Evolutionary conservation across 2,888 invertebrate species (phyloP).

Genomic region (Sisyra terminalis): DNA sequence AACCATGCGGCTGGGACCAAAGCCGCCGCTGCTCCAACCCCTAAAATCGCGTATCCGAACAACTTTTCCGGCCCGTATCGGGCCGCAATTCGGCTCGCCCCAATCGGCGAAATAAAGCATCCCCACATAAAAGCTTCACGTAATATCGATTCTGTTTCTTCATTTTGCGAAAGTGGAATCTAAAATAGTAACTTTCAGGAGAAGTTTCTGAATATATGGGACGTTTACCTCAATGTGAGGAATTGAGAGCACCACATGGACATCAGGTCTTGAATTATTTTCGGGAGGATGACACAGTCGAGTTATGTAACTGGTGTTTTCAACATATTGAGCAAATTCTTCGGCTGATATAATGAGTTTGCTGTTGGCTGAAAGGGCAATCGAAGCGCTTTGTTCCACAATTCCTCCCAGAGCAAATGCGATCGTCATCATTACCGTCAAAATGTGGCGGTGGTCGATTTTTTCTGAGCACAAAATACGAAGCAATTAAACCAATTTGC

Average conservation of each 20-base stretch:
- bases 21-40: constrained; percentile 33
- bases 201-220: neutral
- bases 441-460: constrained; percentile 31
- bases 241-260: constrained; percentile 25
- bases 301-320: constrained; percentile 30
- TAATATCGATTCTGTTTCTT: constrained; percentile 34
- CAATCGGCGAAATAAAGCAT: constrained; percentile 34
- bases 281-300: constrained; percentile 25
- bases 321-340: constrained; percentile 30
- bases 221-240: constrained; percentile 26
- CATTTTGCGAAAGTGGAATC: constrained; percentile 33
- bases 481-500: neutral
- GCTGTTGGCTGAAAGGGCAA: constrained; percentile 33
- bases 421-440: constrained; percentile 32
- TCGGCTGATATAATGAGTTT: constrained; percentile 25
- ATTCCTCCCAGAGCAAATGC: constrained; percentile 37
- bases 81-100: constrained; percentile 36
- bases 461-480: constrained; percentile 19
- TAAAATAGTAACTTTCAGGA: constrained; percentile 12
- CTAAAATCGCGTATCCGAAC: constrained; percentile 35
- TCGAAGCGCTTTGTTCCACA: constrained; percentile 37
- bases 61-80: constrained; percentile 36
- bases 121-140: constrained; percentile 40
- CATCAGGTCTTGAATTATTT: constrained; percentile 14
- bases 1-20: constrained; percentile 39